Conservation (phyloP, 2,888 invertebrate species). For the Drosophila longiperda region DNA sequence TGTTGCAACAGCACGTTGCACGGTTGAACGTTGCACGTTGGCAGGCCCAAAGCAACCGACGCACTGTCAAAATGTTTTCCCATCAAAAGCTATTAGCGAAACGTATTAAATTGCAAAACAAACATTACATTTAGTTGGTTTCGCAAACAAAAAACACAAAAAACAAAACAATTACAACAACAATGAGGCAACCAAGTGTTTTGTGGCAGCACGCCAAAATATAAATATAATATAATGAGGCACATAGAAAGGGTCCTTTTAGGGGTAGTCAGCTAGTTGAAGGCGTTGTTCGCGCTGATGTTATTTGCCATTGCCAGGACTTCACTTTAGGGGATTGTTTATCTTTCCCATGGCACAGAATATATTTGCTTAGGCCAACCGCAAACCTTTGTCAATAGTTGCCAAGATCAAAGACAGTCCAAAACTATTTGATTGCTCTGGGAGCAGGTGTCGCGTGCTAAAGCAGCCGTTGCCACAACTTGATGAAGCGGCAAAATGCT, state of each 20-base stretch:
- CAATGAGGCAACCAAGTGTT: slow-evolving; percentile 23
- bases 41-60: slow-evolving; percentile 20
- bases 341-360: slow-evolving; percentile 61
- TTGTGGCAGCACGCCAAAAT: slow-evolving; percentile 36
- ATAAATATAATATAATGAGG: slow-evolving; percentile 58
- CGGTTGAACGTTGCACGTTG: neutral
- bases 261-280: slow-evolving; percentile 30
- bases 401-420: slow-evolving; percentile 65
- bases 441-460: slow-evolving; percentile 39
- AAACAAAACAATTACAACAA: slow-evolving; percentile 21
- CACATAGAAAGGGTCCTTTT: slow-evolving; percentile 16
- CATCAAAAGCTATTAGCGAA: slow-evolving; percentile 63
- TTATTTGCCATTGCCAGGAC: slow-evolving; percentile 56
- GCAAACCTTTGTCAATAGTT: slow-evolving; percentile 68
- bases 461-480: slow-evolving; percentile 13
- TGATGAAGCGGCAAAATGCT: slow-evolving; percentile 42
- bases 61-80: slow-evolving; percentile 61
- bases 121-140: slow-evolving; percentile 55
- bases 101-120: slow-evolving; percentile 68
- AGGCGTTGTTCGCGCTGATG: slow-evolving; percentile 38
- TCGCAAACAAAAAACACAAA: slow-evolving; percentile 32
- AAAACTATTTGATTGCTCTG: slow-evolving; percentile 47
- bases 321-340: slow-evolving; percentile 54
- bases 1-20: slow-evolving; percentile 11
- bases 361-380: slow-evolving; percentile 62